phyloP scores from a whole-genome alignment of 1,140 invertebrate species.

The Pogonomyrmex californicus region DNA sequence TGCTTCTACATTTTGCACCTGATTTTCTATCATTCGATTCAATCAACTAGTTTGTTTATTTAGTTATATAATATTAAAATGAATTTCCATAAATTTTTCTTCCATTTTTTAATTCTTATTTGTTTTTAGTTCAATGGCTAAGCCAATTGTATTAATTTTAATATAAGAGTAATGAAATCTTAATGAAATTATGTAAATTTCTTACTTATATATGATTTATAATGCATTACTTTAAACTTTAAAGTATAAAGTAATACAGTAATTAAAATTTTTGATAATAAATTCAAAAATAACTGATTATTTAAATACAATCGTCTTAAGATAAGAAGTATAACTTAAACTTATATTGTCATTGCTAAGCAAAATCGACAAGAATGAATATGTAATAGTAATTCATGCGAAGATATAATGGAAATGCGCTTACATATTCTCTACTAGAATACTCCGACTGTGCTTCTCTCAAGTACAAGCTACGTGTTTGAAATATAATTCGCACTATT shows the following conservation, averaged over 20 bases:
- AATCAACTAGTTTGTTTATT: background rate
- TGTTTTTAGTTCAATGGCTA: background rate
- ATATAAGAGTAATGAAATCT: background rate
- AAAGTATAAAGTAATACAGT: background rate
- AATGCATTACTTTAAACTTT: background rate
- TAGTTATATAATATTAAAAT: conserved; percentile 9
- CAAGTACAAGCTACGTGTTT: conserved; percentile 46
- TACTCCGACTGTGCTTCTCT: conserved; percentile 20
- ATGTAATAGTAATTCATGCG: background rate
- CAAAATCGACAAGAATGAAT: conserved; percentile 37
- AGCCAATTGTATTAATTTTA: background rate
- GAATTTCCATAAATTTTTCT: background rate
- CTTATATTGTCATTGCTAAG: background rate
- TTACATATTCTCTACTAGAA: conserved; percentile 18
- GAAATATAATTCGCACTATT: conserved; percentile 41
- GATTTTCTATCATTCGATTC: background rate
- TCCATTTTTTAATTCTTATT: background rate
- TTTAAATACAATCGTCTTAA: background rate
- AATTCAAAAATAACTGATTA: background rate
- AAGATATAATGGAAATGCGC: conserved; percentile 46
- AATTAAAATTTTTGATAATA: background rate
- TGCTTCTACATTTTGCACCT: conserved; percentile 45
- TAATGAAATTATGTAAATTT: background rate
- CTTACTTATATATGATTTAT: background rate
- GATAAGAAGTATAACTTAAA: background rate